Evolutionary conservation across 2,797 vertebrate species (phyloP).

Genomic region (Sebastes ruberrimus): DNA sequence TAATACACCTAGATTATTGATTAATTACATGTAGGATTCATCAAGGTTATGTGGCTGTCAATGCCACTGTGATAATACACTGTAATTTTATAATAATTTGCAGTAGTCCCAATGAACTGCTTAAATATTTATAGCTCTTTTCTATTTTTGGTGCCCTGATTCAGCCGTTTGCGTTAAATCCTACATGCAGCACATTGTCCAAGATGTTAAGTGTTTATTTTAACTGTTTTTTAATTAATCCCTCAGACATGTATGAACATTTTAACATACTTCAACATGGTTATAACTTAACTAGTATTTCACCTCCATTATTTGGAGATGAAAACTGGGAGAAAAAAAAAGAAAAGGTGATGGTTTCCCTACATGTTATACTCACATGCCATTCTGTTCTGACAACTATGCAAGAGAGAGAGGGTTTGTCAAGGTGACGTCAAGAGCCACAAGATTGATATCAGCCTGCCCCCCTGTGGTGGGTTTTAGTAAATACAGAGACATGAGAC

Average conservation of each 20-base stretch:
- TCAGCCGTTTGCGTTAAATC: conserved; percentile 25
- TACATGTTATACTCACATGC: conserved; percentile 85
- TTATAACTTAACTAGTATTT: neutral
- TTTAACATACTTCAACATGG: conserved; percentile 5
- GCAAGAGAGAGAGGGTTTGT: conserved; percentile 83
- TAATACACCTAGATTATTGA: neutral
- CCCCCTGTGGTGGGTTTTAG: conserved; percentile 77
- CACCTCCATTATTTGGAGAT: conserved; percentile 23
- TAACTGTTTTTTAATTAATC: neutral
- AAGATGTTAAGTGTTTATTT: neutral
- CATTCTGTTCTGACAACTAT: conserved; percentile 87
- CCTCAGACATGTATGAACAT: conserved; percentile 17
- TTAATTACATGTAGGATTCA: conserved; percentile 54
- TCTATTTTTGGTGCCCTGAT: neutral
- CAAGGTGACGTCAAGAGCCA: conserved; percentile 80
- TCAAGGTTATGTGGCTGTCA: neutral
- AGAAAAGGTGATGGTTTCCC: conserved; percentile 46
- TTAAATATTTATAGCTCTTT: neutral
- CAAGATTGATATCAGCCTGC: conserved; percentile 82
- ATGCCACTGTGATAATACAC: neutral
- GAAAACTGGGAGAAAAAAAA: conserved; percentile 1
- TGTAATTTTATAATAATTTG: neutral
- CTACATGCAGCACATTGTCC: conserved; percentile 45
- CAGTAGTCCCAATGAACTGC: neutral
- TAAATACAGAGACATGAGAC: conserved; percentile 79